phyloP scores from a whole-genome alignment of 2,888 invertebrate species.

The Epistrophe grossulariae region DNA sequence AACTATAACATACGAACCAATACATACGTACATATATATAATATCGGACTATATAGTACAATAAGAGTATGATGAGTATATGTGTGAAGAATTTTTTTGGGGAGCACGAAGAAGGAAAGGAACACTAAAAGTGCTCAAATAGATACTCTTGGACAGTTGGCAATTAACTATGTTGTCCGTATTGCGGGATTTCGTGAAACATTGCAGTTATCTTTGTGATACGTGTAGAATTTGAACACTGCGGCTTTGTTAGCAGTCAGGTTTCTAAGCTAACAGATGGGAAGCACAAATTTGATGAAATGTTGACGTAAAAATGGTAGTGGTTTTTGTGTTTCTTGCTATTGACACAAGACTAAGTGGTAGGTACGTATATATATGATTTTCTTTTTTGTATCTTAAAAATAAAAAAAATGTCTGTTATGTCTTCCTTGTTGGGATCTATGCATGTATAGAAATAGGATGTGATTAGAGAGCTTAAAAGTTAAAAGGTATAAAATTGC shows the following conservation, averaged over 20 bases:
- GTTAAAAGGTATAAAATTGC: neutral
- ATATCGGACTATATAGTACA: no score
- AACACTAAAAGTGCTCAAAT: constrained; percentile 54
- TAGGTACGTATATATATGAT: neutral
- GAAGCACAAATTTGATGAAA: constrained; percentile 45
- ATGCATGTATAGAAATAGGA: no score
- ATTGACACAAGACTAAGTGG: constrained; percentile 1
- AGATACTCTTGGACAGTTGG: constrained; percentile 68
- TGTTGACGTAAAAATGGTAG: constrained; percentile 18
- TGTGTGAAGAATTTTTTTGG: neutral
- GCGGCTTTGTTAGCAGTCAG: constrained; percentile 47
- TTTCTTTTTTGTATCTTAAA: neutral
- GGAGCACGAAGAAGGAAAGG: constrained; percentile 3
- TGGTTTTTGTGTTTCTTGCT: neutral
- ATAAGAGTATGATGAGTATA: neutral
- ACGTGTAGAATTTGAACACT: constrained; percentile 62
- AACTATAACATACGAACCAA: neutral
- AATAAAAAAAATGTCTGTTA: neutral
- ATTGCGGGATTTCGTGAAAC: constrained; percentile 67
- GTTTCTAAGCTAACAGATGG: constrained; percentile 53
- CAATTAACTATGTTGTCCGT: constrained; percentile 74
- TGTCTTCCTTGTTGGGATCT: neutral
- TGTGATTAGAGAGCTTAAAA: neutral
- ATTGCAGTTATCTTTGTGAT: constrained; percentile 67
- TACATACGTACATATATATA: no score